Conservation (phyloP, 1,140 invertebrate genomes). For the Pinna nobilis region DNA sequence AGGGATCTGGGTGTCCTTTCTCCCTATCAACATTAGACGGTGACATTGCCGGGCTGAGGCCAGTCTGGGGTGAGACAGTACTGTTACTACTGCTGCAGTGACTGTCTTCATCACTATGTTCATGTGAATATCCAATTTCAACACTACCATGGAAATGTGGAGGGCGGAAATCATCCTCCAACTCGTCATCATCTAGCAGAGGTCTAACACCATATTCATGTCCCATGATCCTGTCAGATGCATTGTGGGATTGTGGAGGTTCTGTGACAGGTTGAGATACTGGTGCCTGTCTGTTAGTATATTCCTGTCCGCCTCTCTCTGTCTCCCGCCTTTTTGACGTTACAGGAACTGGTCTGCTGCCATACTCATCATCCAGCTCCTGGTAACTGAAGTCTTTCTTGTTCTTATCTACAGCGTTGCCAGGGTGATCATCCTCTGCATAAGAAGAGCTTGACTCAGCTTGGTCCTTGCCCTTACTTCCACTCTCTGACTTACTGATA, state of each 20-base stretch:
- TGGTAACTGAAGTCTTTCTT: conserved; percentile 67
- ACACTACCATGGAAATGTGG: conserved; percentile 39
- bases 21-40: conserved; percentile 29
- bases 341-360: conserved; percentile 61
- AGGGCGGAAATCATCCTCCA: conserved; percentile 78
- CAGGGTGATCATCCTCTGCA: conserved; percentile 65
- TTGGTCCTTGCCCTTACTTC: conserved; percentile 15
- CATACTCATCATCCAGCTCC: conserved; percentile 73
- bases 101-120: conserved; percentile 36
- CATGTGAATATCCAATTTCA: conserved; percentile 29
- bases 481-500: conserved; percentile 48
- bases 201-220: conserved; percentile 88
- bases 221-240: conserved; percentile 79
- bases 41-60: conserved; percentile 37
- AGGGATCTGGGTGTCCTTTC: conserved; percentile 62
- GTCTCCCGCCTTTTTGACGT: conserved; percentile 22
- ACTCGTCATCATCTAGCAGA: conserved; percentile 85
- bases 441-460: conserved; percentile 67
- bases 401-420: conserved; percentile 33
- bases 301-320: conserved; percentile 5
- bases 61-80: conserved; percentile 36
- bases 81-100: conserved; percentile 32
- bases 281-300: conserved; percentile 5
- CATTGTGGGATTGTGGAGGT: conserved; percentile 1
- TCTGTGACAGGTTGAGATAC: conserved; percentile 10